These are phyloP conservation scores for Morpho helenor DNA, from an alignment of 2,888 invertebrate genomes.

Conservation along the genomic window DNA sequence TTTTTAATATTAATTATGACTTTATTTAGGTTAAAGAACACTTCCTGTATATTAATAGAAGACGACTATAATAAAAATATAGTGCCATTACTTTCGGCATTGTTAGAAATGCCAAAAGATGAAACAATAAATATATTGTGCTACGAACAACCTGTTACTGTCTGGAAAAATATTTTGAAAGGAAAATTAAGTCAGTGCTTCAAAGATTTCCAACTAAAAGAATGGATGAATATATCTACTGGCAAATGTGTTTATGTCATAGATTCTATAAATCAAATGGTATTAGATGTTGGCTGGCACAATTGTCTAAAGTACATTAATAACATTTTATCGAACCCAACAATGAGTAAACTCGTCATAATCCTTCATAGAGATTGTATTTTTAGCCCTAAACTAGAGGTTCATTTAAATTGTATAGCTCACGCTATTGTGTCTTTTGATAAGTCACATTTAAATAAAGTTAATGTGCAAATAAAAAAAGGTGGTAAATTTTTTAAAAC, in stretches of 20 bases:
- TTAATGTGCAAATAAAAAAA: conserved; percentile 66
- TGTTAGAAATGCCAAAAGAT: conserved; percentile 38
- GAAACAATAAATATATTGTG: conserved; percentile 45
- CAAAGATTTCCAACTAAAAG: conserved; percentile 38
- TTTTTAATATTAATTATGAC: conserved; percentile 39
- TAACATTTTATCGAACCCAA: conserved; percentile 37
- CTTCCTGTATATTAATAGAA: conserved; percentile 58
- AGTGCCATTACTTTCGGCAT: conserved; percentile 50
- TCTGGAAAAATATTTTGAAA: conserved; percentile 53
- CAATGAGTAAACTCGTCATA: conserved; percentile 51
- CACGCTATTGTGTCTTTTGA: conserved; percentile 56
- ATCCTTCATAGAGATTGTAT: conserved; percentile 74
- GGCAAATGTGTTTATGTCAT: conserved; percentile 50
- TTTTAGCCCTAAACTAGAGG: conserved; percentile 51
- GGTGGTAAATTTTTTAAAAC: conserved; percentile 73
- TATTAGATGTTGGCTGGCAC: conserved; percentile 55
- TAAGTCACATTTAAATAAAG: conserved; percentile 37
- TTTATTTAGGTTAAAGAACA: conserved; percentile 51
- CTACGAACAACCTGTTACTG: conserved; percentile 51
- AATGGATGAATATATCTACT: conserved; percentile 33
- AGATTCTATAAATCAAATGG: conserved; percentile 69
- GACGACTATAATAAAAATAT: conserved; percentile 57
- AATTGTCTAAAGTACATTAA: conserved; percentile 46
- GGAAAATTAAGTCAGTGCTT: conserved; percentile 37
- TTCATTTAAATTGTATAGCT: conserved; percentile 68